Base-by-base conservation (phyloP, 2,113 vertebrate species). In the Elgaria multicarinata region DNA sequence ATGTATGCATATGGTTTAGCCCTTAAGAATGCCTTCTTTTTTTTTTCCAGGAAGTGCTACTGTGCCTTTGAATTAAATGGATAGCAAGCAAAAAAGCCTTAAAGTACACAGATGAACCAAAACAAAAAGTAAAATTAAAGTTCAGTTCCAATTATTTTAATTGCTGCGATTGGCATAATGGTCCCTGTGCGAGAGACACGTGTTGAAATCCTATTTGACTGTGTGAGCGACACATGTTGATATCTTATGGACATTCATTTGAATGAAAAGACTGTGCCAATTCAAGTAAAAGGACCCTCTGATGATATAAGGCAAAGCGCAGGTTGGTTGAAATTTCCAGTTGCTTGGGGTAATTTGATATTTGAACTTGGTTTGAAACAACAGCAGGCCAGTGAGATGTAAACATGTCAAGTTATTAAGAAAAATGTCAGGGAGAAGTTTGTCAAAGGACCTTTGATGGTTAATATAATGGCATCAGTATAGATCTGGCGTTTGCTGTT, bases 241-340 rank as follows among this genome's bases (percentile, higher is more conserved):
- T 62, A 76, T 76, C 72, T 76, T 76, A 74, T 4, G 2, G 24
- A 55, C 58, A 77, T 64, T 64, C 44, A 67, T 87, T 9, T 66
- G 31, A 67, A 79, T 66, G n/a, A 75, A 58, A 78, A 67, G 39
- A n/a, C 74, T 58, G 33, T 12, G 22, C 22, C 50, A 50, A 2
- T 3, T 55, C n/a, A 71, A 72, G 26, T 53, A 62, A 76, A 62
- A 86, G 31, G 55, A 46, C 18, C 12, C 1, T 62, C 28, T 31
- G 71, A 62, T 39, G 39, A 62, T 39, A 77, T n/a, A 76, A 66
- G 64, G 7, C 28, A 55, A 86, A 76, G 18, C 31, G 22, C 86
- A 88, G 64, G 6, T 81, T 81, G 74, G 77, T n/a, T 44, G 66
- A 42, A 81, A 88, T 81, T 80, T 88, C 58, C 36, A 55, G 62